phyloP scores from a whole-genome alignment of 2,113 vertebrate genomes.

The Podiceps cristatus region DNA sequence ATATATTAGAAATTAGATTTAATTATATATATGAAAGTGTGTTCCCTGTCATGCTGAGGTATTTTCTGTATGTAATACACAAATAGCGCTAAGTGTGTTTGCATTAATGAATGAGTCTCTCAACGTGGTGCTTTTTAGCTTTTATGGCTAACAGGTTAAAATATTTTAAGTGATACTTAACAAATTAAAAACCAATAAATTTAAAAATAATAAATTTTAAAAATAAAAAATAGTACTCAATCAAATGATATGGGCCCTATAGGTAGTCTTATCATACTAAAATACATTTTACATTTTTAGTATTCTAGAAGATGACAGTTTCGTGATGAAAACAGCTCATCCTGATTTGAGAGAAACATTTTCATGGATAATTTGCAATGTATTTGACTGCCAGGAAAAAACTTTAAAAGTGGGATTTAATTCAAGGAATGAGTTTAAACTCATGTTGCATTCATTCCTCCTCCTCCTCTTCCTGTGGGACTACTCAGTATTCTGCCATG shows the following conservation, averaged over 20 bases:
- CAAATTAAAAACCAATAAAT: too few relatives aligned
- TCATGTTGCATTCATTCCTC: constrained; percentile 12
- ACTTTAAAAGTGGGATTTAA: constrained; percentile 55
- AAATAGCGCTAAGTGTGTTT: not conserved
- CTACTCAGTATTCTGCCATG: constrained; percentile 14
- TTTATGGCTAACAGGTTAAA: not conserved
- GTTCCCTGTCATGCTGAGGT: not conserved
- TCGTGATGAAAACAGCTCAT: not conserved
- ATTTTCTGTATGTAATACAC: not conserved
- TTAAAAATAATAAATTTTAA: too few relatives aligned
- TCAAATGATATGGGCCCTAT: not conserved
- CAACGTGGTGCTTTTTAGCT: not conserved
- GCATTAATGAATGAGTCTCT: not conserved
- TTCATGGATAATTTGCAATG: constrained; percentile 15
- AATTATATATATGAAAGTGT: not conserved
- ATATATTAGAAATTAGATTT: not conserved
- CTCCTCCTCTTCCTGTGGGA: constrained; percentile 62
- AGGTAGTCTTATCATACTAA: not conserved
- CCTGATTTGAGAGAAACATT: not conserved
- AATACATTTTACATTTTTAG: not conserved
- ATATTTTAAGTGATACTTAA: not conserved
- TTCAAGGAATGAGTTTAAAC: constrained; percentile 59
- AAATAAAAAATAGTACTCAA: not conserved
- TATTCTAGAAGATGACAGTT: not conserved
- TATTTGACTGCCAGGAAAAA: constrained; percentile 55